Conservation (phyloP, 2,888 invertebrate species). For the Autographa gamma region DNA sequence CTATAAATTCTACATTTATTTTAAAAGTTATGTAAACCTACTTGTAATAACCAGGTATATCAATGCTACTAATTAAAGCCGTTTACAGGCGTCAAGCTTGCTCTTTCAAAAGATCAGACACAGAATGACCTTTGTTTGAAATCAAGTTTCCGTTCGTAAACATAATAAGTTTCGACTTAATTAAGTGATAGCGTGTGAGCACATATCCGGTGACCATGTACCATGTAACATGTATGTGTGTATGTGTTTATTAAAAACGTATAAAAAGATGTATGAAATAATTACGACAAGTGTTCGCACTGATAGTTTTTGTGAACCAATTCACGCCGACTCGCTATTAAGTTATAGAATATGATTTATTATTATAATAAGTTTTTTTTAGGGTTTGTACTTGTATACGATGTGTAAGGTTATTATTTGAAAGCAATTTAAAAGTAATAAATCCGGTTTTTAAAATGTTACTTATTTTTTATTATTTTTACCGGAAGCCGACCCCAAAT, state of each 20-base stretch:
- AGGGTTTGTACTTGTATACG: background rate
- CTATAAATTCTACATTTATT: too few relatives aligned
- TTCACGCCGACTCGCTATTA: slow-evolving; percentile 4
- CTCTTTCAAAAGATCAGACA: background rate
- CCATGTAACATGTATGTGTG: background rate
- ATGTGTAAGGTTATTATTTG: too few relatives aligned
- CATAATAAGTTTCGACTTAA: background rate
- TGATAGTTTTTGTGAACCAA: slow-evolving; percentile 1
- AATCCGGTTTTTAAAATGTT: too few relatives aligned
- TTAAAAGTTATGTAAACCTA: background rate
- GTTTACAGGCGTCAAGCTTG: background rate
- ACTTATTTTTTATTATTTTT: too few relatives aligned
- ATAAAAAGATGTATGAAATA: background rate
- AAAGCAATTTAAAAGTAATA: too few relatives aligned
- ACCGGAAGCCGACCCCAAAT: too few relatives aligned
- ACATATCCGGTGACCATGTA: background rate
- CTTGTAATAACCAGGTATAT: background rate
- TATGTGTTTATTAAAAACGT: background rate
- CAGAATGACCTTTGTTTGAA: background rate
- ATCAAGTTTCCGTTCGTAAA: background rate
- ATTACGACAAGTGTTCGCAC: slow-evolving; percentile 4
- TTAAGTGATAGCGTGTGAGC: background rate
- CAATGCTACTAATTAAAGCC: background rate
- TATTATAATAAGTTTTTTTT: background rate
- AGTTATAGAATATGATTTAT: slow-evolving; percentile 2